These are phyloP conservation scores for Caenorhabditis zanzibari DNA, from an alignment of 2,888 invertebrate genomes.

Conservation along the genomic window DNA sequence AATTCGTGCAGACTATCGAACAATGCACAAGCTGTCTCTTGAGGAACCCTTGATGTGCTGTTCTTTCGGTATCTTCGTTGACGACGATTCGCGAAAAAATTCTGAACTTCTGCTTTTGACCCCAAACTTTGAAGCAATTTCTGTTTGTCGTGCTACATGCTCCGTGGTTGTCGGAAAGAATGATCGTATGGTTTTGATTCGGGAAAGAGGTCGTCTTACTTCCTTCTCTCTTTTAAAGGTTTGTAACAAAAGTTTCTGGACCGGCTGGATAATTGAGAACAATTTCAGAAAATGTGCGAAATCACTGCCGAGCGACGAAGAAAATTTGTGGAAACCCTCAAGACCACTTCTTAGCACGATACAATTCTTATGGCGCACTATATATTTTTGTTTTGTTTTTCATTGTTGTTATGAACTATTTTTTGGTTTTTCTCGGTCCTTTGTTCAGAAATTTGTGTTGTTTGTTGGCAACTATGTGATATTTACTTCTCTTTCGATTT, in stretches of 20 bases:
- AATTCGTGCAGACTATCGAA: constrained; percentile 53
- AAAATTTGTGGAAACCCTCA: constrained; percentile 43
- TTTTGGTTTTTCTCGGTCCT: neutral
- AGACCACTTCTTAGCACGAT: neutral
- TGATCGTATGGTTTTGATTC: constrained; percentile 26
- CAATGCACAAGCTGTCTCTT: constrained; percentile 24
- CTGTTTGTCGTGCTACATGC: constrained; percentile 49
- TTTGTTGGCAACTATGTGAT: neutral
- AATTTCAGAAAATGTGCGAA: constrained; percentile 52
- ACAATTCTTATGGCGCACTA: neutral
- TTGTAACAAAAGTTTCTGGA: neutral
- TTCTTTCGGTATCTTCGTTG: constrained; percentile 53
- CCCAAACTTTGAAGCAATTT: constrained; percentile 31
- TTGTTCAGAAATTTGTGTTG: neutral
- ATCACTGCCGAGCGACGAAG: constrained; percentile 41
- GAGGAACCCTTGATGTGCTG: constrained; percentile 48
- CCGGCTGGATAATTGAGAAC: too few species aligned
- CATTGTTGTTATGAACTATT: constrained; percentile 12
- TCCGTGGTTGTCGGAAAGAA: constrained; percentile 43
- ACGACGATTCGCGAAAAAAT: neutral
- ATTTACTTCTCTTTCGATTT: constrained; percentile 12
- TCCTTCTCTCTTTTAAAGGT: constrained; percentile 41
- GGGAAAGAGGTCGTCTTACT: constrained; percentile 36
- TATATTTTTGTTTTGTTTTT: neutral
- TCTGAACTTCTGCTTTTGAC: constrained; percentile 43